Base-by-base conservation (phyloP, 2,113 vertebrate species). In the Nycticebus coucang region DNA sequence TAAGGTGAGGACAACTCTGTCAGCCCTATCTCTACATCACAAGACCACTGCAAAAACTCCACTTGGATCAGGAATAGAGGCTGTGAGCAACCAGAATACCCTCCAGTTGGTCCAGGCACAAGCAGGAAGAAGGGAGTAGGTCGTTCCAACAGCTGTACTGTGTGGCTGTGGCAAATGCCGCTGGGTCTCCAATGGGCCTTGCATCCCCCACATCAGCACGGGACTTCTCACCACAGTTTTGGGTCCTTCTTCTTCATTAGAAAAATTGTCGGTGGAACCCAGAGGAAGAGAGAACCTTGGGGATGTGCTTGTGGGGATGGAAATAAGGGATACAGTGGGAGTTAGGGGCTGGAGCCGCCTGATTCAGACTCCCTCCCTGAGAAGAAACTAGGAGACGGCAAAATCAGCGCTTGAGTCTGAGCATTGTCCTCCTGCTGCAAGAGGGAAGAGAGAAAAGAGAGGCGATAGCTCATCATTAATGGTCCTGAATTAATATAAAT, bases 401-500 rank as follows among this genome's bases (percentile, higher is more conserved):
- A 62, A 94, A 45, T 53, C 24, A 1, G 30, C 53, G 7, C 11
- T 93, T 86, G 69, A 95, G 96, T 92, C 96, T 68, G 57, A 89
- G 72, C 68, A 18, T 97, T 98, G 96, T 97, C 91, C 87, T 98
- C 95, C 97, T 87, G 78, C 95, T 97, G 91, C 97, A 80, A 97
- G 97, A 96, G 19, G 22, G 55, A 66, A 91, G 79, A 87, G 45
- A 86, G 59, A 84, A 93, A 35, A 91, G 80, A 97, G 96, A 98
- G 95, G 97, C 93, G 69, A 98, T 98, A 98, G 98, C 98, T 98
- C 98, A 98, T 98, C 98, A 98, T 98, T 98, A 98, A 98, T 98
- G 98, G 98, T 95, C 97, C 98, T 99, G 98, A 98, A 98, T 99
- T 98, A 98, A 98, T 98, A 98, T 98, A 98, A 99, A 98, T 98